Base-by-base conservation (phyloP, 2,797 vertebrate genomes). In the Harpagifer antarcticus region DNA sequence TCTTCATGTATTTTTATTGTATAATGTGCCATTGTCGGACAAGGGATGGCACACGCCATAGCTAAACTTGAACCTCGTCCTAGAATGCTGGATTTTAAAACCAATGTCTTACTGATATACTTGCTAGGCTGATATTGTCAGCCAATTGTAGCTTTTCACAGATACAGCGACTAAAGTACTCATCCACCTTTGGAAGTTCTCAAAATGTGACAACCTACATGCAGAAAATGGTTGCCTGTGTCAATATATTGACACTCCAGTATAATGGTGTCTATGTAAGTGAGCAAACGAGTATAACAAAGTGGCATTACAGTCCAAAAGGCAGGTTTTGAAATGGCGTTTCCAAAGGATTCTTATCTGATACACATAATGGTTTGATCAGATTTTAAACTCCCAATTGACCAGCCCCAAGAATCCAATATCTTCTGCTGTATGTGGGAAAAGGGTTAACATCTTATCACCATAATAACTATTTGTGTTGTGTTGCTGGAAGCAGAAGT, bases 381-480 rank as follows among this genome's bases (percentile, higher is more conserved):
- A 9, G 9, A n/a, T 67, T 49, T 23, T 40, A 0, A 37, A 20
- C n/a, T 20, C 20, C 55, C 2, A 48, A 2, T 4, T 40, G 16
- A 20, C 15, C 2, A 8, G 15, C 50, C 55, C 27, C 44, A 52
- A 37, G 1, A 37, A 44, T 74, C 33, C 19, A 45, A 5, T 59
- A 45, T 61, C 15, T 19, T 14, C 2, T 55, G 16, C 43, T 40
- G 13, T 66, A 8, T 55, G 19, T 43, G 12, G 5, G 31, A 47
- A 50, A 45, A 2, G 54, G 15, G 31, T 0, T 1, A 20, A 71
- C 42, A 9, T 63, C 7, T 0, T 1, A 20, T 76, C 47, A 9
- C 12, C 40, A 64, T 61, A 60, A 72, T 74, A 45, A 31, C 3
- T 15, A 4, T 53, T 33, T 70, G 58, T 31, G 27, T 33, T 64